Evolutionary conservation across 2,888 invertebrate species (phyloP).

Genomic region (Imbricaverruca yamaguchii): DNA sequence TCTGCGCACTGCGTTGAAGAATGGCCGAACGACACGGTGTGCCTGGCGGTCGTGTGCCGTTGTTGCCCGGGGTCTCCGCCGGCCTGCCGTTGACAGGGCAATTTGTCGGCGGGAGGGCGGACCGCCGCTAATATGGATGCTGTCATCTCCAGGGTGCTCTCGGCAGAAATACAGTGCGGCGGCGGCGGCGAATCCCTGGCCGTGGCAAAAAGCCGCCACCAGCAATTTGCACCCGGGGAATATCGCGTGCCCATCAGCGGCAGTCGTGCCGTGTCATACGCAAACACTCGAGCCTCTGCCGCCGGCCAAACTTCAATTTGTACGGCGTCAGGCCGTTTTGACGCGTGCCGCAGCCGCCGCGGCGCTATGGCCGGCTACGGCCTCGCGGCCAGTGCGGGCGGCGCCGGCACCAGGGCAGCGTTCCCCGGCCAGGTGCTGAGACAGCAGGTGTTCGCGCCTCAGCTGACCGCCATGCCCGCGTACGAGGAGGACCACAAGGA

Average conservation of each 20-base stretch:
- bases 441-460: not conserved
- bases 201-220: not conserved
- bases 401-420: not conserved
- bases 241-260: not conserved
- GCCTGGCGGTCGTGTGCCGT: not conserved
- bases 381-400: not conserved
- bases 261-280: not conserved
- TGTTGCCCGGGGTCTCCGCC: not conserved
- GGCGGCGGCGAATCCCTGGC: not conserved
- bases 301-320: not conserved
- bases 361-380: not conserved
- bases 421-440: not conserved
- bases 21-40: not conserved
- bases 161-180: not conserved
- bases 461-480: constrained; percentile 5
- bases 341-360: not conserved
- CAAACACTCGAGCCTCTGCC: constrained; percentile 2
- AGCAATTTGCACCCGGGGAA: not conserved
- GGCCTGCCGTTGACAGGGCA: not conserved
- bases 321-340: constrained; percentile 3
- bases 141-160: not conserved
- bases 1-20: not conserved
- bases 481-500: not conserved
- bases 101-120: not conserved
- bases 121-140: not conserved